phyloP scores from a whole-genome alignment of 2,113 vertebrate species.

The Dicentrarchus labrax region DNA sequence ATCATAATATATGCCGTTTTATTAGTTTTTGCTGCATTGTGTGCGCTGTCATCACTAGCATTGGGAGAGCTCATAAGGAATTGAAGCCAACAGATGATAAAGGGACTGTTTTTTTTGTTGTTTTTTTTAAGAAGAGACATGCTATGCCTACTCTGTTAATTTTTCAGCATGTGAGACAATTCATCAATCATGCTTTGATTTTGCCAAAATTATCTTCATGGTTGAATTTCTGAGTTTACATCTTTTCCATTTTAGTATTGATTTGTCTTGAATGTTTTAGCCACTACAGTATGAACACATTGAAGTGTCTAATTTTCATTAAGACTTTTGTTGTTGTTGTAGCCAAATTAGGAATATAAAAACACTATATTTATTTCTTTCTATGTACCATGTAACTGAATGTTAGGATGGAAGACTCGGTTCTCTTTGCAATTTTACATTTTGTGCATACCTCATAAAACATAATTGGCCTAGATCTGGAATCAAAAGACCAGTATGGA shows the following conservation, averaged over 20 bases:
- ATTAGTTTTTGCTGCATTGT: slow-evolving; percentile 59
- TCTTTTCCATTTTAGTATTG: slow-evolving; percentile 64
- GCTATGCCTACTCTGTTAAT: slow-evolving; percentile 42
- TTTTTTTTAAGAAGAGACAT: slow-evolving; percentile 36
- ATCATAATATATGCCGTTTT: slow-evolving; percentile 55
- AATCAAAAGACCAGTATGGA: slow-evolving; percentile 45
- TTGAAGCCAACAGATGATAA: slow-evolving; percentile 66
- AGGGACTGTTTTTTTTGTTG: slow-evolving; percentile 35
- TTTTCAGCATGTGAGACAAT: slow-evolving; percentile 62
- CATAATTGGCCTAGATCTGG: slow-evolving; percentile 42
- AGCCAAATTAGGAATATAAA: slow-evolving; percentile 31
- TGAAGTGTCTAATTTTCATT: slow-evolving; percentile 22
- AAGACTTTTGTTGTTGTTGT: slow-evolving; percentile 21
- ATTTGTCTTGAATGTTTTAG: slow-evolving; percentile 57
- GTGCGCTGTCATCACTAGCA: slow-evolving; percentile 52
- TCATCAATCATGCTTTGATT: slow-evolving; percentile 68
- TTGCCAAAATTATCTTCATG: slow-evolving; percentile 71
- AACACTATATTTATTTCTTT: slow-evolving; percentile 43
- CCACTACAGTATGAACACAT: slow-evolving; percentile 44
- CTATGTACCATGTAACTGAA: slow-evolving; percentile 23
- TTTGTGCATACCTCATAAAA: slow-evolving; percentile 44
- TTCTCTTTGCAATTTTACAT: slow-evolving; percentile 38
- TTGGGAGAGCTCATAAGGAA: slow-evolving; percentile 65
- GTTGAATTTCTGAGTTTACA: slow-evolving; percentile 71
- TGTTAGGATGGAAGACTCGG: slow-evolving; percentile 29